Evolutionary conservation across 2,797 vertebrate genomes (phyloP), one percentile per base, ranked within the genome.

Genomic region (Thripadectes ignobilis): DNA sequence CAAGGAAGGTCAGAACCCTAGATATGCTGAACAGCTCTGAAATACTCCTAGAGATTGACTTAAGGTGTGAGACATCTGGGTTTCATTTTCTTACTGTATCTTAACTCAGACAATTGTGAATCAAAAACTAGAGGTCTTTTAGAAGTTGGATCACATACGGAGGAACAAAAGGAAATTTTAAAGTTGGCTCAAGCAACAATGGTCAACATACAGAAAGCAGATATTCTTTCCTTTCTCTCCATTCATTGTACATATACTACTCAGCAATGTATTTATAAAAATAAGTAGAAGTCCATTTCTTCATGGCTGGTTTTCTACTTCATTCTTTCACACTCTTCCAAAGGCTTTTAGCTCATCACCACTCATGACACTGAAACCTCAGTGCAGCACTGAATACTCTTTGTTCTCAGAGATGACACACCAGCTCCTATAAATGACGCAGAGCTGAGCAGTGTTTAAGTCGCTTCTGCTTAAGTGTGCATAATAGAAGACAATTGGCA

Each of bases 101-200:
- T 75, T 77, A 85, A 83, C 39, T 27, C 48, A 75, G 49, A 34
- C 9, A 38, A 32, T 3, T 21, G 13, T 1, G 4, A 94, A 85
- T 81, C 58, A 92, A 76, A 95, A 90, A 76, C n/a, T 34, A 54
- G 21, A 88, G n/a, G 20, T 59, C 51, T 86, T 92, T 95, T 85
- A 81, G 51, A 95, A 95, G 71, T 29, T 91, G 59, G 36, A 71
- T 94, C 86, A 39, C 54, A 79, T 57, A 59, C 39, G 19, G 55
- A 78, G 51, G 92, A 92, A 92, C 62, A 93, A 93, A 95, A 93
- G 39, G 29, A 93, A 79, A 76, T 46, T 58, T 80, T 83, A 78
- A 66, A 61, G 46, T 80, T 90, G 57, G 61, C 36, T 72, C 51
- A 49, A 75, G 30, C 19, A 67, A 21, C 46, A 85, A 34, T 34